Evolutionary conservation across 2,113 vertebrate species (phyloP).

Genomic region (Piprites chloris): DNA sequence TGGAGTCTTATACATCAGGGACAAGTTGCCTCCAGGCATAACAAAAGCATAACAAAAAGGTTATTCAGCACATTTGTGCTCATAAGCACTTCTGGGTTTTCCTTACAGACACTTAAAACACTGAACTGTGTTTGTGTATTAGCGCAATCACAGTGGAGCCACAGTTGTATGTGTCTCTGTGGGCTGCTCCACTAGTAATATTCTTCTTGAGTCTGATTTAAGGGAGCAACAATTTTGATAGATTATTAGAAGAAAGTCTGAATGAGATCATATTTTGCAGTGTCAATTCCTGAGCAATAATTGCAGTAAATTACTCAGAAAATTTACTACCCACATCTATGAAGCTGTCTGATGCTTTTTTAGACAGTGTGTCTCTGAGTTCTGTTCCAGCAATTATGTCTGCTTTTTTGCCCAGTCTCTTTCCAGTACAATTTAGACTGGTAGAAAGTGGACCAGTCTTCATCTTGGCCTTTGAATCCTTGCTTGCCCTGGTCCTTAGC

Average conservation of each 20-base stretch:
- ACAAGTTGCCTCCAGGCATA: background rate
- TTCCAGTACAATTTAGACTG: background rate
- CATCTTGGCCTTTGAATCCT: background rate
- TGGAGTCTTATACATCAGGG: background rate
- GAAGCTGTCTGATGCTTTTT: background rate
- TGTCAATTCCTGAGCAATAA: background rate
- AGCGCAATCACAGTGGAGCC: background rate
- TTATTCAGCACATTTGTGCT: background rate
- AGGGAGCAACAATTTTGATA: background rate
- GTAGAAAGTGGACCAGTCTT: background rate
- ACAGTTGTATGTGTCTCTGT: rapidly evolving
- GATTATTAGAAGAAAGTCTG: background rate
- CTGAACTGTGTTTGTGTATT: background rate
- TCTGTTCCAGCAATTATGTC: background rate
- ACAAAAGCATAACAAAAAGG: background rate
- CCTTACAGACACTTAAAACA: background rate
- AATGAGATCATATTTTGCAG: background rate
- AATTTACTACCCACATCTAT: background rate
- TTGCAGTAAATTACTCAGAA: background rate
- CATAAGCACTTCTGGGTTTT: background rate
- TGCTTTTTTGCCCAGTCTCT: background rate
- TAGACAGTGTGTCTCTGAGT: background rate
- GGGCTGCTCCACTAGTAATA: background rate
- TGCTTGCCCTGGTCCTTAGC: background rate
- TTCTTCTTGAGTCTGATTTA: background rate